A percentile compares a stretch with the other conserved stretches of the same genome.
Conservation (phyloP, 2,113 vertebrate genomes). For the Zonotrichia leucophrys region DNA sequence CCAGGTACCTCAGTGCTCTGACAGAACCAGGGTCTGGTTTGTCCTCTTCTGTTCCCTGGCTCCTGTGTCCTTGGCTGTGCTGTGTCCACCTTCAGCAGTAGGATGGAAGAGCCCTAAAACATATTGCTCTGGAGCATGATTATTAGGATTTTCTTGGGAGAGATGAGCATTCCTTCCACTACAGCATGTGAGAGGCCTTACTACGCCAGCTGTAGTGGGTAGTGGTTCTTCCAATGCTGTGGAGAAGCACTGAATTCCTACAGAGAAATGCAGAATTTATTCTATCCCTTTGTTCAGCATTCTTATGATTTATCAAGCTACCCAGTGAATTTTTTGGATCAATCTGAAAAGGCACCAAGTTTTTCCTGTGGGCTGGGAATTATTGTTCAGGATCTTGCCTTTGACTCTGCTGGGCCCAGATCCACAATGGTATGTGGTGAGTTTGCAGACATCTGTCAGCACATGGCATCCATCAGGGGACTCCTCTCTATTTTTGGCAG, state of each 20-base stretch:
- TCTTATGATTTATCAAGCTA: not conserved
- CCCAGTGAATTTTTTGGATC: not conserved
- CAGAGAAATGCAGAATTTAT: not conserved
- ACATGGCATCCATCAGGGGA: not conserved
- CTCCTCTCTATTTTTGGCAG: not conserved
- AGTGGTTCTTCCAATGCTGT: not conserved
- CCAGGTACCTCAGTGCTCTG: not conserved
- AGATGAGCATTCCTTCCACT: not conserved
- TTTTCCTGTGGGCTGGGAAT: not conserved
- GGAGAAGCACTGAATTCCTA: not conserved
- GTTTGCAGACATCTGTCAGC: not conserved
- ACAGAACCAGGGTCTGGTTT: not conserved
- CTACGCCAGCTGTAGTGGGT: accelerated
- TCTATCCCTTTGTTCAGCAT: not conserved
- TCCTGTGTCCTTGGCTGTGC: not conserved
- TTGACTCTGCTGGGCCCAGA: not conserved
- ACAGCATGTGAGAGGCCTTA: not conserved
- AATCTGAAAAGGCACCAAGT: not conserved
- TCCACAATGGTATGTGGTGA: not conserved
- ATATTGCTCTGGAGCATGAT: not conserved
- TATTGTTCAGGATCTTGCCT: not conserved
- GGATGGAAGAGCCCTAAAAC: not conserved
- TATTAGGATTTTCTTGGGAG: not conserved
- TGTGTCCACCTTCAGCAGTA: not conserved
- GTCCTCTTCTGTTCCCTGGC: not conserved